Base-by-base conservation (phyloP, 2,797 vertebrate genomes). In the Holocentrus rufus region DNA sequence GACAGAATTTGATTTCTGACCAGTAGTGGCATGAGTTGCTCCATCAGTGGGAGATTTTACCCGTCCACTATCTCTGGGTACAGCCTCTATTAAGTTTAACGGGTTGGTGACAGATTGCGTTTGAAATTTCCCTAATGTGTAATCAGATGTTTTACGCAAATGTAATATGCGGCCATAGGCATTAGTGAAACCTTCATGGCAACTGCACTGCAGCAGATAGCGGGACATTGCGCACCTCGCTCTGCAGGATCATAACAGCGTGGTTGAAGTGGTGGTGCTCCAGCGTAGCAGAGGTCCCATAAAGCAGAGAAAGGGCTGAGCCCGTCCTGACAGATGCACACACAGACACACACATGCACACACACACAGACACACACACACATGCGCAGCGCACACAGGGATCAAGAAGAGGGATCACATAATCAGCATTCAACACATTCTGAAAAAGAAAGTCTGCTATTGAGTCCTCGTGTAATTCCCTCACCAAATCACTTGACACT, bases 241-340 rank as follows among this genome's bases (percentile, higher is more conserved):
- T 99, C 91, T 98, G 98, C 90, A 99, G 95, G 92, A 99, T 99
- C 98, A 99, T 99, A 87, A 99, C 98, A 22, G 98, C 98, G 0
- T 99, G 98, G 93, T 99, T 99, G 92, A 99, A 99, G 85, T 99
- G 98, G 91, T 99, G 98, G 77, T 99, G 98, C 88, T 99, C 98
- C 89, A 99, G 92, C 2, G 98, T 99, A 77, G 98, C 98, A 22
- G 97, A 99, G 62, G 98, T 99, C 86, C 98, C 98, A 0, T 99
- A 99, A 82, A 99, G 96, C 62, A 98, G 95, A 88, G 98, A 95
- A 55, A 99, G 93, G 42, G 98, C 98, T 55, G 98, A 99, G 82
- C 97, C 98, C 1, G 96, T 99, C 94, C 98, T 99, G 92, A 66
- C 61, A 81, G 55, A 85, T 65, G 83, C 80, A 84, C 25, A 65